Conservation (phyloP, 1,140 invertebrate genomes). For the Drosophila melanica region DNA sequence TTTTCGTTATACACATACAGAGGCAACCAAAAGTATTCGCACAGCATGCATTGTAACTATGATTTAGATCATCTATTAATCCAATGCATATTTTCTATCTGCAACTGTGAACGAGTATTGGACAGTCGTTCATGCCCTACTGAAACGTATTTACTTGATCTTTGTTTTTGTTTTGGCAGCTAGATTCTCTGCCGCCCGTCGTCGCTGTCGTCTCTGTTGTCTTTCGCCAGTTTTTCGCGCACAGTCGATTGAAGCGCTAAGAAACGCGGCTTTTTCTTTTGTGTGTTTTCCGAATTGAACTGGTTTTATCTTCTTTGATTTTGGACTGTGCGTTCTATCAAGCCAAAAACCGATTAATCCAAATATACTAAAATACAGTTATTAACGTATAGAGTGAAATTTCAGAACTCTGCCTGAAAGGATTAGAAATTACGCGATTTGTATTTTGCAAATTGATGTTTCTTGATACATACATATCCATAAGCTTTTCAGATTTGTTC, state of each 20-base stretch:
- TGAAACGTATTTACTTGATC: not conserved
- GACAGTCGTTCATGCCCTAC: too few relatives aligned
- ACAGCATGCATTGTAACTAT: too few relatives aligned
- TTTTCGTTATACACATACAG: too few relatives aligned
- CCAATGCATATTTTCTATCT: too few relatives aligned
- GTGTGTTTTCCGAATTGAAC: constrained; percentile 21
- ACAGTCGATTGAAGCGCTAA: constrained; percentile 42
- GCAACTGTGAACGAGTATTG: too few relatives aligned
- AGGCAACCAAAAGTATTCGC: too few relatives aligned
- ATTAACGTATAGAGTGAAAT: not conserved
- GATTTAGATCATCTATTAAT: too few relatives aligned
- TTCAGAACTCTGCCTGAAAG: not conserved
- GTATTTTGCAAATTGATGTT: constrained; percentile 1
- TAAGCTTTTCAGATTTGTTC: too few relatives aligned
- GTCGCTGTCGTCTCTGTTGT: constrained; percentile 26
- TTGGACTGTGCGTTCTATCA: not conserved
- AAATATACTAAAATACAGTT: not conserved
- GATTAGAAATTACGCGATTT: not conserved
- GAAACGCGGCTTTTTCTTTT: constrained; percentile 30
- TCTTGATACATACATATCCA: not conserved
- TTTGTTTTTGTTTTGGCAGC: constrained; percentile 41
- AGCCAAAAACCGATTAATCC: not conserved
- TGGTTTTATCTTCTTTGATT: not conserved
- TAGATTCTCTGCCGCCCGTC: constrained; percentile 33
- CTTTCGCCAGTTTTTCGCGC: constrained; percentile 47